Evolutionary conservation across 1,140 invertebrate species (phyloP).

Genomic region (Panagrolaimus sp.): DNA sequence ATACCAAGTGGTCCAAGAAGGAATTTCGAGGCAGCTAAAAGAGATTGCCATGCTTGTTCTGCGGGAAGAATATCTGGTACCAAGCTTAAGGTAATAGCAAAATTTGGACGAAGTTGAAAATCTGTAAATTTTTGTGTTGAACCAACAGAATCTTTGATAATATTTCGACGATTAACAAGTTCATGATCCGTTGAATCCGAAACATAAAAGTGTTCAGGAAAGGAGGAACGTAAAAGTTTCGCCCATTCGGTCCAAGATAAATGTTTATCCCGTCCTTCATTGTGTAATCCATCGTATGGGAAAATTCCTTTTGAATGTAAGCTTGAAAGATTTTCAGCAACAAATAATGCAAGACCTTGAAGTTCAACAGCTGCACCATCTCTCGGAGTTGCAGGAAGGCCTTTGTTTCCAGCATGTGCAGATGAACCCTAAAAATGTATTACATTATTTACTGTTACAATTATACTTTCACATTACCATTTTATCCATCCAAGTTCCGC

Average conservation of each 20-base stretch:
- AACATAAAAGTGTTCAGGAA: constrained; percentile 84
- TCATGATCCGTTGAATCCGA: constrained; percentile 62
- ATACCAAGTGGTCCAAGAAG: constrained; percentile 88
- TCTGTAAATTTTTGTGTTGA: constrained; percentile 76
- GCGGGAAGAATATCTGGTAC: constrained; percentile 83
- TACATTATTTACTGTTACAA: constrained; percentile 73
- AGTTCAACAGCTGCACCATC: constrained; percentile 93
- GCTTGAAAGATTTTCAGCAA: constrained; percentile 39
- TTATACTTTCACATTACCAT: constrained; percentile 76
- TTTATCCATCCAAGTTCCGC: constrained; percentile 99
- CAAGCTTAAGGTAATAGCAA: constrained; percentile 80
- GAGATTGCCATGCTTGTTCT: constrained; percentile 75
- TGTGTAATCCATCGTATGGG: constrained; percentile 28
- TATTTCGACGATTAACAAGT: constrained; percentile 78
- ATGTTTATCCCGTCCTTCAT: constrained; percentile 2
- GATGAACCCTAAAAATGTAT: constrained; percentile 66
- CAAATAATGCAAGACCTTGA: constrained; percentile 42
- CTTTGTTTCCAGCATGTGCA: constrained; percentile 79
- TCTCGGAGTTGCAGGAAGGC: constrained; percentile 84
- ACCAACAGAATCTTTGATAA: constrained; percentile 85
- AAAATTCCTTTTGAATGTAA: constrained; percentile 40
- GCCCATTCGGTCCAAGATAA: constrained; percentile 75
- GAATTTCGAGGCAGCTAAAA: constrained; percentile 71
- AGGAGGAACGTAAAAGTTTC: constrained; percentile 74
- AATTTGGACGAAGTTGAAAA: constrained; percentile 90